Percentiles rank a stretch among this genome's conserved stretches.
phyloP scores from a whole-genome alignment of 2,113 vertebrate species.

The Archilochus colubris region DNA sequence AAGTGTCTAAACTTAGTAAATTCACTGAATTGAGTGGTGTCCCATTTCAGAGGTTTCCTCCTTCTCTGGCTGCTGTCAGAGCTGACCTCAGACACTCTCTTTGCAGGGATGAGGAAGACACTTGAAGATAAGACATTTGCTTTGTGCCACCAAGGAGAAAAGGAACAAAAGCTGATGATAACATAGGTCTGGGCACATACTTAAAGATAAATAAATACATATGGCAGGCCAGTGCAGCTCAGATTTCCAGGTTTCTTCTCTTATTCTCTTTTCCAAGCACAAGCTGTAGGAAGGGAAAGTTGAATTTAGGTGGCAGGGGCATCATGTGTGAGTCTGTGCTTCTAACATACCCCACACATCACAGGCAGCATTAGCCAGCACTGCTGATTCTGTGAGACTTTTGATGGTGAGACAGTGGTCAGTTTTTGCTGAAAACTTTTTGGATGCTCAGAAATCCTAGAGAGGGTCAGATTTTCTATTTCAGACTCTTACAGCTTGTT shows the following conservation, averaged over 20 bases:
- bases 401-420: neutral
- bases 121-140: neutral
- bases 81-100: neutral
- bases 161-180: neutral
- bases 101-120: neutral
- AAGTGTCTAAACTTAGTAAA: neutral
- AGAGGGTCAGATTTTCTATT: neutral
- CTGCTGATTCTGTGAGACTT: neutral
- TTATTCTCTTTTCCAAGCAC: neutral
- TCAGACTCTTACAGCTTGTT: neutral
- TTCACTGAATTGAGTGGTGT: neutral
- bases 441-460: neutral
- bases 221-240: neutral
- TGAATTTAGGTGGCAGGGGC: neutral
- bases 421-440: neutral
- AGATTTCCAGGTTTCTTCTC: neutral
- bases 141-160: neutral
- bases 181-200: neutral
- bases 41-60: neutral
- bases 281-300: neutral
- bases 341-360: neutral
- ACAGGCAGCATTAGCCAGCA: fast-evolving
- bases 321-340: neutral
- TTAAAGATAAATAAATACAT: neutral
- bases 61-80: neutral